Conservation (phyloP, 2,797 vertebrate genomes). For the Labroides dimidiatus region DNA sequence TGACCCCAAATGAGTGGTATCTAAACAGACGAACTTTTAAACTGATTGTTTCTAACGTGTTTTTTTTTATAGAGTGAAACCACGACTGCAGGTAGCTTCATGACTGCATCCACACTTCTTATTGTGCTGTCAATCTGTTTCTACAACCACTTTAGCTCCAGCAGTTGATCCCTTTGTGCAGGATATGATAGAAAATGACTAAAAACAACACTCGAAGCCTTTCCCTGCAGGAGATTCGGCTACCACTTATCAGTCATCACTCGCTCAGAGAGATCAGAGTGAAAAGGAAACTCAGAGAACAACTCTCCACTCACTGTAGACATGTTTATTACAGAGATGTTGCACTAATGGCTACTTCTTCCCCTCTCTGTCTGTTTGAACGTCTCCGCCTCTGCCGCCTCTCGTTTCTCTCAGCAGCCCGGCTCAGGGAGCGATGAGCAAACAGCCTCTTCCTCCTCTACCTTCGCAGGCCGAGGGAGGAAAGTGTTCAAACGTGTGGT, state of each 20-base stretch:
- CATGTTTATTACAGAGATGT: constrained; percentile 59
- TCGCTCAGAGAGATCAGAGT: constrained; percentile 48
- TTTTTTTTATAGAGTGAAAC: too few relatives aligned
- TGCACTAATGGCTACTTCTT: constrained; percentile 70
- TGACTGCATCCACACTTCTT: constrained; percentile 4
- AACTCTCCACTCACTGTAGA: constrained; percentile 56
- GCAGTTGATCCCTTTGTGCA: constrained; percentile 43
- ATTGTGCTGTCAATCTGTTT: constrained; percentile 10
- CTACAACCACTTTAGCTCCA: constrained; percentile 26
- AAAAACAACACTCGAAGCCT: constrained; percentile 18
- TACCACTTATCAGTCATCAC: constrained; percentile 56
- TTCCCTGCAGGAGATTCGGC: constrained; percentile 35
- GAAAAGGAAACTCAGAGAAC: constrained; percentile 68
- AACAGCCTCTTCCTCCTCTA: constrained; percentile 61
- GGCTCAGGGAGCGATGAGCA: constrained; percentile 62
- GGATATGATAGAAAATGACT: constrained; percentile 33
- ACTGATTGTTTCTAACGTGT: too few relatives aligned
- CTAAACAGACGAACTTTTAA: too few relatives aligned
- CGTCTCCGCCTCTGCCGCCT: constrained; percentile 47
- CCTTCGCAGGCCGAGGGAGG: constrained; percentile 62
- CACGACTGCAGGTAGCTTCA: neutral
- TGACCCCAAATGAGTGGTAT: too few relatives aligned
- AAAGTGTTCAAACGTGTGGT: constrained; percentile 53
- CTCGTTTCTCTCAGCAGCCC: constrained; percentile 58
- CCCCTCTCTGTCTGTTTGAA: constrained; percentile 55